Base-by-base conservation (phyloP, 2,113 vertebrate species). In the Stictonetta naevosa region DNA sequence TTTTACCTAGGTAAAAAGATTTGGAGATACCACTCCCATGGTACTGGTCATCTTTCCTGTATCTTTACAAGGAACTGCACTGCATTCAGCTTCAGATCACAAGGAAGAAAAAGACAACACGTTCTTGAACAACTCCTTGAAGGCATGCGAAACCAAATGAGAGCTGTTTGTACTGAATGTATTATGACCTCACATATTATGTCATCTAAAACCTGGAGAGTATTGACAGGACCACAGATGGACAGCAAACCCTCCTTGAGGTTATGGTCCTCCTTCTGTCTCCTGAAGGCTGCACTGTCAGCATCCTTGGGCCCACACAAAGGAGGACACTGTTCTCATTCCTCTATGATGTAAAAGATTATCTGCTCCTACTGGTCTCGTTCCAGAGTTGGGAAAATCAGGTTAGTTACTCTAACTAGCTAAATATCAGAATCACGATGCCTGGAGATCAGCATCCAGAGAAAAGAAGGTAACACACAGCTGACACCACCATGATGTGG, bases 231-330 rank as follows among this genome's bases (percentile, higher is more conserved):
- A 58, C 3, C 29, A 36, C 19, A 38, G 6, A 38, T 0, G 1
- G 64, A 48, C 10, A 66, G 22, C 14, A 77, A 68, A 5, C 34
- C 4, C 36, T 26, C 13, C 21, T 21, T 29, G 59, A 62, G 33
- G 40, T 21, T 9, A 29, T 4, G 13, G 13, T 5, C 4, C 8
- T 74, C 13, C 21, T 38, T 5, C 40, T 78, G 5, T 4, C 46
- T 59, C 33, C 26, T 33, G 52, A 53, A 64, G 17, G 25, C 44
- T 76, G 8, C 13, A 10, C 29, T 52, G 34, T 34, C 59, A 60
- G 59, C n/a, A 60, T 34, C 52, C 44, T 10, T 38, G 23, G 15
- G 38, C 10, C 58, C 48, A 46, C 0, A 0, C 42, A 12, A 20
- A 75, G 26, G n/a, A 79, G 52, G 38, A 50, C 36, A 6, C 12